Base-by-base conservation (phyloP, 30 jellyfish, hydroid and myxozoan genomes). In the Phacellophora camtschatica region DNA sequence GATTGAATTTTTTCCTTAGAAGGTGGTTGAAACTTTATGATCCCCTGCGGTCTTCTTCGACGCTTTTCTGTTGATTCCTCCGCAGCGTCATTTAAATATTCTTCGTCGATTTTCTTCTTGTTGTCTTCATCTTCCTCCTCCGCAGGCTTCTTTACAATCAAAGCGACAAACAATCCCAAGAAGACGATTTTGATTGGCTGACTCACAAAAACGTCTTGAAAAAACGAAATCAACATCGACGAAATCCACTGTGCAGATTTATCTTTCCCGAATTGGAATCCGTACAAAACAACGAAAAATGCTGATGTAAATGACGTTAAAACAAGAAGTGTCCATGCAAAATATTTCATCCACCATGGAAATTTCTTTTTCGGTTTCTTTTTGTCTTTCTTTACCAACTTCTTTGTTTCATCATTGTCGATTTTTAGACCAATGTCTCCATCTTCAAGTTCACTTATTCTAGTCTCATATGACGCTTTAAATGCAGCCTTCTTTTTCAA, bases 261-360 rank as follows among this genome's bases (percentile, higher is more conserved):
- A 46, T 92, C 98, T 70, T 71, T 84, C 34, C 98, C 98, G 43
- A 92, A 92, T 39, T 78, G 89, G 74, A 92, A 92, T 4, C 98
- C 98, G 68, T 92, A 92, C n/a, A 92, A 37, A 2, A 92, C 98
- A 31, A 92, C 98, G 66, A 92, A 92, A 82, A 92, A 92, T 35
- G 98, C 96, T 13, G 98, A 71, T 0, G 98, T 84, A 56, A 92
- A 92, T 11, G 98, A 92, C 3, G 96, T 82, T 39, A 92, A 55
- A 43, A 92, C 71, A 11, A 84, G 90, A 16, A 92, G 91, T 0
- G 35, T 48, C 98, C 98, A 92, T 0, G 98, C 96, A 81, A 92
- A 84, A 59, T 92, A 92, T 59, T 84, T 92, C 96, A 92, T 78
- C 98, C 98, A 92, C 49, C 66, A 92, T 13, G 98, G 98, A 30